Conservation (phyloP, 1,140 invertebrate species). For the Dreissena rostriformis region DNA sequence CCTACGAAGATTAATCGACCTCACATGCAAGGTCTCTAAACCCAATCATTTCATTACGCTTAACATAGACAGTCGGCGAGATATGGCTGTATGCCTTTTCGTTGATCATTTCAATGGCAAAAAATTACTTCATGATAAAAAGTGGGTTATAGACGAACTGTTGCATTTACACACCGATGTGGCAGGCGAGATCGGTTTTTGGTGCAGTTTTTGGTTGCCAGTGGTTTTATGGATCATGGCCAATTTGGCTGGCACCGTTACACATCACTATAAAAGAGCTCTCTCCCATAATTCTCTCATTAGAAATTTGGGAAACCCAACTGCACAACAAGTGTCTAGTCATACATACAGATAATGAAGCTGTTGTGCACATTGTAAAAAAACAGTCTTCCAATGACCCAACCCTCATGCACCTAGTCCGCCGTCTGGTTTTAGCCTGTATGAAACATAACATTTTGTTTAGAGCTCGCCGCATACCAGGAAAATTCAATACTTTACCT, state of each 20-base stretch:
- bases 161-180: slow-evolving; percentile 47
- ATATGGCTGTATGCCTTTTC: slow-evolving; percentile 27
- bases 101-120: slow-evolving; percentile 50
- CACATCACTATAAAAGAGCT: neutral
- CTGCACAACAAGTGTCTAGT: too few relatives aligned
- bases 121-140: slow-evolving; percentile 17
- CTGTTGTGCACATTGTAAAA: too few relatives aligned
- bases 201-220: slow-evolving; percentile 14
- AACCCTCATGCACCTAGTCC: too few relatives aligned
- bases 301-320: neutral
- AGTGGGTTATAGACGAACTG: slow-evolving; percentile 7
- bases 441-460: too few relatives aligned
- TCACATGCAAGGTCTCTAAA: slow-evolving; percentile 44
- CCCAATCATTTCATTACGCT: slow-evolving; percentile 42
- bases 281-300: neutral
- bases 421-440: too few relatives aligned
- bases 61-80: slow-evolving; percentile 11
- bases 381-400: too few relatives aligned
- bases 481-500: too few relatives aligned
- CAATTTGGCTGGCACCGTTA: neutral
- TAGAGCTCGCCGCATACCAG: too few relatives aligned
- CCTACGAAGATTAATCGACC: slow-evolving; percentile 45
- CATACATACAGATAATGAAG: too few relatives aligned
- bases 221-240: slow-evolving; percentile 46
- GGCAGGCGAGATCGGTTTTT: slow-evolving; percentile 3